Evolutionary conservation across 2,888 invertebrate species (phyloP).

Genomic region (Erebia palarica): DNA sequence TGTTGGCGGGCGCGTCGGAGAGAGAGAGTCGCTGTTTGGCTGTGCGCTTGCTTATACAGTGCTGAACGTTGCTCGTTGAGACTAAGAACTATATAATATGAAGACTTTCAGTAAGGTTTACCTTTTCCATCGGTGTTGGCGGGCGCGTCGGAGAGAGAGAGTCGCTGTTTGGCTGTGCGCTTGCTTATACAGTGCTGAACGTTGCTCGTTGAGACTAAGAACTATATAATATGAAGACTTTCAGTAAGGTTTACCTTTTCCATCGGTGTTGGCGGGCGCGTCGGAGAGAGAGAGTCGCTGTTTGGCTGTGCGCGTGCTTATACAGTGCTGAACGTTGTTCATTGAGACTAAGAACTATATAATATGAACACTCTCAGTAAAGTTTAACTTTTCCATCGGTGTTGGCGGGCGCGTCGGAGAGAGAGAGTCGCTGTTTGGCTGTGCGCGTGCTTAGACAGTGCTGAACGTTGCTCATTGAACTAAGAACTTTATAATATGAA

Average conservation of each 20-base stretch:
- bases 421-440: constrained; percentile 77
- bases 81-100: neutral
- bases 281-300: too few species aligned
- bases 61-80: neutral
- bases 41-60: too few species aligned
- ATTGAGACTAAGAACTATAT: neutral
- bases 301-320: constrained; percentile 51
- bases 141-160: too few species aligned
- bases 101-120: neutral
- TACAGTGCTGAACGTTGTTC: too few species aligned
- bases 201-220: neutral
- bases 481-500: neutral
- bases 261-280: neutral
- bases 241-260: neutral
- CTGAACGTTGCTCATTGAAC: neutral
- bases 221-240: neutral
- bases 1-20: neutral
- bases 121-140: neutral
- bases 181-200: too few species aligned
- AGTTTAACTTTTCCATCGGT: neutral
- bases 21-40: constrained; percentile 79
- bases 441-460: too few species aligned
- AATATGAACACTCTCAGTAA: neutral
- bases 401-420: too few species aligned
- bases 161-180: constrained; percentile 67